Evolutionary conservation across 2,888 invertebrate species (phyloP).

Genomic region (Petrolisthes cinctipes): DNA sequence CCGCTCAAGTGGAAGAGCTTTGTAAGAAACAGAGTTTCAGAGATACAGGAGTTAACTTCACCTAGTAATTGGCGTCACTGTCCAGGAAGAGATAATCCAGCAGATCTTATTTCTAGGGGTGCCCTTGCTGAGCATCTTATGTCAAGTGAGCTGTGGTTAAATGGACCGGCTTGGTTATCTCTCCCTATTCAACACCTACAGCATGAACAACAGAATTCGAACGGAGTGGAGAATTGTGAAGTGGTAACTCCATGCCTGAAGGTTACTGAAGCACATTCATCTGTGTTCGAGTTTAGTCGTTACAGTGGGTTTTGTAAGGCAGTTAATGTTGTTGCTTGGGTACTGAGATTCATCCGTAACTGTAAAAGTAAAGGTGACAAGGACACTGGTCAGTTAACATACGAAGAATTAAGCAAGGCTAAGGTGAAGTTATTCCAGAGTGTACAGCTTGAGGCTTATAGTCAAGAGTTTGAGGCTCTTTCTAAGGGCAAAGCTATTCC

Average conservation of each 20-base stretch:
- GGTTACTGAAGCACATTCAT: not conserved
- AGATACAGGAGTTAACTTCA: slow-evolving; percentile 46
- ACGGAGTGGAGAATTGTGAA: not conserved
- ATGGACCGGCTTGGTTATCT: slow-evolving; percentile 27
- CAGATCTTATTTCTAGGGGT: slow-evolving; percentile 23
- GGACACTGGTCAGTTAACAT: not conserved
- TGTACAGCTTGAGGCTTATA: slow-evolving; percentile 2
- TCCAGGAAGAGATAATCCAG: not conserved
- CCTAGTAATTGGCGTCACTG: slow-evolving; percentile 43
- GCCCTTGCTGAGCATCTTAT: slow-evolving; percentile 20
- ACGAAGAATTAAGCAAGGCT: not conserved
- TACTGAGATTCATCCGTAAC: slow-evolving; percentile 9
- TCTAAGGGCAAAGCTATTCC: not conserved
- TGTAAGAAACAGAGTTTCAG: slow-evolving; percentile 49
- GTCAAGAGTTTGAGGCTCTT: not conserved
- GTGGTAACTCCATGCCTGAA: not conserved
- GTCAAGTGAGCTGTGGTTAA: slow-evolving; percentile 20
- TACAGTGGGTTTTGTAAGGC: not conserved
- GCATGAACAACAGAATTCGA: not conserved
- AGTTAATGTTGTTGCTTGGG: slow-evolving; percentile 10
- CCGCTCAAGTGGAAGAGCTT: slow-evolving; percentile 47
- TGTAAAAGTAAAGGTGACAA: not conserved
- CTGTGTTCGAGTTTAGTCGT: slow-evolving; percentile 13
- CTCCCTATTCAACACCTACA: not conserved
- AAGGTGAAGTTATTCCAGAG: not conserved